phyloP scores from a whole-genome alignment of 1,140 invertebrate genomes.

The Aethina tumida region DNA sequence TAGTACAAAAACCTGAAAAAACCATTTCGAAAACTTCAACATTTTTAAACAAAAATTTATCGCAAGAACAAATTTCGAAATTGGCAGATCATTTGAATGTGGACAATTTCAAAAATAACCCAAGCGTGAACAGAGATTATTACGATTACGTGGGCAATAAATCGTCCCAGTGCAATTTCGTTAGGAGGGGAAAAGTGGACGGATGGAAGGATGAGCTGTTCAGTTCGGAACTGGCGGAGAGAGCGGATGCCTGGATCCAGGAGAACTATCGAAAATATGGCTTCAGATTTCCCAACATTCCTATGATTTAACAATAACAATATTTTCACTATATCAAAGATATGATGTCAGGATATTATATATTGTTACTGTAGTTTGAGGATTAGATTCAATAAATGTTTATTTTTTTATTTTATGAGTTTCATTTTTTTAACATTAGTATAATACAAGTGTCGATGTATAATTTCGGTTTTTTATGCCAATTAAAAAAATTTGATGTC shows the following conservation, averaged over 20 bases:
- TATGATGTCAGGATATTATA: too few species aligned
- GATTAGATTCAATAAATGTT: too few species aligned
- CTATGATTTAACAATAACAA: too few species aligned
- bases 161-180: conserved; percentile 40
- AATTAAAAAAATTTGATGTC: too few species aligned
- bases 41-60: conserved; percentile 48
- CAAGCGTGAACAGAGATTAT: conserved; percentile 51
- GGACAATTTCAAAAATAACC: conserved; percentile 62
- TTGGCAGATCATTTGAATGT: conserved; percentile 56
- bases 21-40: conserved; percentile 42
- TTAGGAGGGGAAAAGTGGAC: conserved; percentile 53
- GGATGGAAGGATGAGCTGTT: conserved; percentile 57
- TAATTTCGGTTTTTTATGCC: too few species aligned
- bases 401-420: too few species aligned
- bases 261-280: conserved; percentile 47
- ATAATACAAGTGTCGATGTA: too few species aligned
- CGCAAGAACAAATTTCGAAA: conserved; percentile 39
- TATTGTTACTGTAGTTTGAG: too few species aligned
- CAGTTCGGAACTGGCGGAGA: conserved; percentile 42
- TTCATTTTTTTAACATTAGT: too few species aligned
- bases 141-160: conserved; percentile 48
- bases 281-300: conserved; percentile 45
- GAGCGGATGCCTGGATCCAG: conserved; percentile 53
- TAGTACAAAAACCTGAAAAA: conserved; percentile 45
- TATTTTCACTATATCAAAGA: too few species aligned